Base-by-base conservation (phyloP, 2,113 vertebrate species). In the Gymnocephalus cernua region DNA sequence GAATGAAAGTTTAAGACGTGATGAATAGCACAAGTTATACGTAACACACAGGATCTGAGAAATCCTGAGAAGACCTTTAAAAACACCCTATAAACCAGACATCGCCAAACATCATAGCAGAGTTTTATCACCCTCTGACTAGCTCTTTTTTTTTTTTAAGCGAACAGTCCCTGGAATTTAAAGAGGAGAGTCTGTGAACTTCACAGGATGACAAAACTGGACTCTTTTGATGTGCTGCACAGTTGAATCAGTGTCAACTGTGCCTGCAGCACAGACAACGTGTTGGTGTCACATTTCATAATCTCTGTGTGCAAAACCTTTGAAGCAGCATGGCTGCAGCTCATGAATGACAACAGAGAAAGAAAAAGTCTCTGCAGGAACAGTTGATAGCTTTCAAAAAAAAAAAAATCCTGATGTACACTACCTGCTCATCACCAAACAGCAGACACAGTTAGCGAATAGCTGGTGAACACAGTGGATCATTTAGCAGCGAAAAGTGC, bases 281-380 rank as follows among this genome's bases (percentile, higher is more conserved):
- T 67, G 54, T 70, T n/a, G 81, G 89, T 74, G 51, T 90, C 89
- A 80, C 68, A 68, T 89, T 91, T 88, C 84, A 86, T 87, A 74
- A 85, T 82, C 70, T 82, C 50, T 74, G 78, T 61, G 81, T 38
- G 54, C 23, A 32, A 69, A 41, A 61, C n/a, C 78, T 88, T 82
- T 89, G 84, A 86, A 77, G 73, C 73, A 77, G 64, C 3, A 2
- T 27, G 57, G 64, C 57, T 73, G 72, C 65, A 58, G 69, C 29
- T 76, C 38, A 10, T 82, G 69, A 86, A 74, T 73, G 61, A 79
- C 54, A 18, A 71, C 47, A 21, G 29, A 72, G 47, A 35, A 8
- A 54, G 44, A 56, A 56, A 41, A 50, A 13, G 65, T 44, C 51
- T 27, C 51, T 54, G 67, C 68, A 56, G 35, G 62, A 69, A 61